Evolutionary conservation across 2,113 vertebrate genomes (phyloP).

Genomic region (Rhynchomys soricoides): DNA sequence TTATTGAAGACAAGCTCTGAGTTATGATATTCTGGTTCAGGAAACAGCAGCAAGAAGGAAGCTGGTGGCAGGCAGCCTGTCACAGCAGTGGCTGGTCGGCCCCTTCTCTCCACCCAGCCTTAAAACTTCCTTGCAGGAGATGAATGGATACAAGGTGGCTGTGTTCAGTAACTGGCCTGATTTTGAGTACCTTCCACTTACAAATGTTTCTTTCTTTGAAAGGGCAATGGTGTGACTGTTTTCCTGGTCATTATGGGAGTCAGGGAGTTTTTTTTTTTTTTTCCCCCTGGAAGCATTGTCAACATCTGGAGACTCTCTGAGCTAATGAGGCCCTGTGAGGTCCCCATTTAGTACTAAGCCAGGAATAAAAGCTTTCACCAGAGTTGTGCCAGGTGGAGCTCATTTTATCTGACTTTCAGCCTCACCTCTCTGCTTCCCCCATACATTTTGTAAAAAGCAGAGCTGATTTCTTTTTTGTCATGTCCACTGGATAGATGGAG

Average conservation of each 20-base stretch:
- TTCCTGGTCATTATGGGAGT: not conserved
- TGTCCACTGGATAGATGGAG: not conserved
- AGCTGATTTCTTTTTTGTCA: not conserved
- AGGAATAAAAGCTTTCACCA: not conserved
- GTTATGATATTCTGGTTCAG: not conserved
- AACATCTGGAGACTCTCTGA: not conserved
- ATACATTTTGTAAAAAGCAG: no score
- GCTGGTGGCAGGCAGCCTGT: not conserved
- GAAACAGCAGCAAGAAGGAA: not conserved
- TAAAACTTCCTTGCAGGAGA: not conserved
- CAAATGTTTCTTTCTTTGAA: not conserved
- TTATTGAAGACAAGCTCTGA: not conserved
- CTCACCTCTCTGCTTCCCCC: not conserved
- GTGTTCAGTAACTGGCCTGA: not conserved
- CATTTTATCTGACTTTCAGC: not conserved
- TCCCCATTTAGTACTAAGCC: not conserved
- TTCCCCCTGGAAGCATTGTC: not conserved
- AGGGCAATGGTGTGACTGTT: not conserved
- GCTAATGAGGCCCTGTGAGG: not conserved
- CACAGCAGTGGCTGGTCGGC: not conserved
- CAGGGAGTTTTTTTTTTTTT: not conserved
- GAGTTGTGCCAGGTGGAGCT: not conserved
- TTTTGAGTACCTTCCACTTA: not conserved
- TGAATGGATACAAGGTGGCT: not conserved
- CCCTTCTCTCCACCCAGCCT: not conserved